These are phyloP conservation scores for Heliopora coerulea DNA, from an alignment of 92 coral and sea anemone genomes.

Conservation along the genomic window DNA sequence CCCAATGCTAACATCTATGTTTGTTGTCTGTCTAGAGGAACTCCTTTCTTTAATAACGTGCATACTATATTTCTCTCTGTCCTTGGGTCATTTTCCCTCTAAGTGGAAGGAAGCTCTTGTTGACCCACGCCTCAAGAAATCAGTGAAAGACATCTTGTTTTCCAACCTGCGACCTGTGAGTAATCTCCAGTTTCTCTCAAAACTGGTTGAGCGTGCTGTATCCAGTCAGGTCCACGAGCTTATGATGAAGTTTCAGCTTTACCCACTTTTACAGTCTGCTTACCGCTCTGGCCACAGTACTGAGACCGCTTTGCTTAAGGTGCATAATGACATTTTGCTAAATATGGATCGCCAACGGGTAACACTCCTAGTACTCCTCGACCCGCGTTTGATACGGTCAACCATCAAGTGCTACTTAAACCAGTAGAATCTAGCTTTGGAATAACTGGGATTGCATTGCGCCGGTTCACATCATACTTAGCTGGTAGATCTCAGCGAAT, in stretches of 20 bases:
- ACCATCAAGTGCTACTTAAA: neutral
- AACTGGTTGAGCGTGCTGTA: constrained; percentile 20
- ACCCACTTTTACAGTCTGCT: constrained; percentile 21
- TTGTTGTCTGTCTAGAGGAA: constrained; percentile 49
- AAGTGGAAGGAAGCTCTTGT: constrained; percentile 46
- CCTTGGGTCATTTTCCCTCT: constrained; percentile 40
- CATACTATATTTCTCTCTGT: constrained; percentile 39
- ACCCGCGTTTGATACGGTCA: constrained; percentile 5
- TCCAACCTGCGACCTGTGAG: constrained; percentile 29
- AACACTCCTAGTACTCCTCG: constrained; percentile 8
- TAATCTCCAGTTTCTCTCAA: constrained; percentile 47
- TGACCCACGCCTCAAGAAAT: constrained; percentile 39
- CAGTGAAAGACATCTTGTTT: constrained; percentile 29
- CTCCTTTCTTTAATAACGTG: constrained; percentile 44
- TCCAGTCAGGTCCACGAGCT: constrained; percentile 28
- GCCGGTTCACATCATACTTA: neutral
- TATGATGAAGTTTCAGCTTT: neutral
- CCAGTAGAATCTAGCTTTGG: neutral
- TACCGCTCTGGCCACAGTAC: constrained; percentile 11
- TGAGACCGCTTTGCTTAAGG: constrained; percentile 1
- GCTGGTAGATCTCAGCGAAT: neutral
- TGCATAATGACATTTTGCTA: neutral
- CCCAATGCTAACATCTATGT: constrained; percentile 50
- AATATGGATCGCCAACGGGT: constrained; percentile 3
- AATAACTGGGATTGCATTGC: neutral